These are phyloP conservation scores for Motacilla alba DNA, from an alignment of 2,113 vertebrate genomes.

Conservation along the genomic window DNA sequence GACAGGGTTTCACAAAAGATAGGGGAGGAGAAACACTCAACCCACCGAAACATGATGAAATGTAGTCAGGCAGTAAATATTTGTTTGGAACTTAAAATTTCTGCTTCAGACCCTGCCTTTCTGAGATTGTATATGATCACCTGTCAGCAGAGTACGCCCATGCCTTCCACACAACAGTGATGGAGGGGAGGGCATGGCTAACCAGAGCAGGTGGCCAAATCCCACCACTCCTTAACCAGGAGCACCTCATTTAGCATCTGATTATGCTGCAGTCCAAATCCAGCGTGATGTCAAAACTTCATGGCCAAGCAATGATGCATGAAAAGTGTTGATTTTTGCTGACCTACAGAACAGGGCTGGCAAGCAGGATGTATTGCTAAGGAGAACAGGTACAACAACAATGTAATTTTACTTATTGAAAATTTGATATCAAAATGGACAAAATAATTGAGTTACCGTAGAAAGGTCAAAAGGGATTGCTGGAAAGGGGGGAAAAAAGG, in stretches of 20 bases:
- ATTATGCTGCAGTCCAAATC: not conserved
- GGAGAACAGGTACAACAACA: not conserved
- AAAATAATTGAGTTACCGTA: not conserved
- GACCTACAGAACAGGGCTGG: not conserved
- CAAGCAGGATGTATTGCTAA: not conserved
- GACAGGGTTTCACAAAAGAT: not conserved
- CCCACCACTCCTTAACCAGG: not conserved
- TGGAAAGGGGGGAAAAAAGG: accelerated
- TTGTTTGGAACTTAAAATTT: not conserved
- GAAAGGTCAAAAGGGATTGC: not conserved
- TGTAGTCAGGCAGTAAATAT: not conserved
- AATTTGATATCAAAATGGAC: not conserved
- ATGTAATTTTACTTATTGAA: not conserved
- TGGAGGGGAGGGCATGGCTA: not conserved
- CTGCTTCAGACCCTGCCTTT: not conserved
- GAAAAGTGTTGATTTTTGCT: not conserved
- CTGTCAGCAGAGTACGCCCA: not conserved
- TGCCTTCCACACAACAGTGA: not conserved
- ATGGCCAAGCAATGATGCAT: not conserved
- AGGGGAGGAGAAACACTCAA: not conserved
- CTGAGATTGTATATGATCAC: not conserved
- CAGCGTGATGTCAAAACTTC: not conserved
- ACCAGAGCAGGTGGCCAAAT: not conserved
- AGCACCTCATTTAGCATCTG: not conserved
- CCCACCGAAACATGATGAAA: not conserved